These are phyloP conservation scores for Poeciliopsis gracilis DNA, from an alignment of 2,797 vertebrate species.

Conservation along the genomic window DNA sequence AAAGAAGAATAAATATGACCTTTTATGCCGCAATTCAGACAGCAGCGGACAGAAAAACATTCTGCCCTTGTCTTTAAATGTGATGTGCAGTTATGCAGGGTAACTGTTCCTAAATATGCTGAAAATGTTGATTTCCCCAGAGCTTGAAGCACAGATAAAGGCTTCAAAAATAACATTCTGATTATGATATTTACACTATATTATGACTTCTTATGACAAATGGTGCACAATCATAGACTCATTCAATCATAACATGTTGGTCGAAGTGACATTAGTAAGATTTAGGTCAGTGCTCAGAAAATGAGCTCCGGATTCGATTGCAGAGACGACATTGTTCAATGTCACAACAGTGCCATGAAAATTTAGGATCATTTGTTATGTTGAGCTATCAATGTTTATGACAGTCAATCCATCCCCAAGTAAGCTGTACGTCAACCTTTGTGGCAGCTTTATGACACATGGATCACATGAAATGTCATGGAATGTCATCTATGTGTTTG, in stretches of 20 bases:
- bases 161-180: slow-evolving; percentile 71
- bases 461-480: slow-evolving; percentile 70
- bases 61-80: slow-evolving; percentile 35
- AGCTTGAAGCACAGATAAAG: slow-evolving; percentile 51
- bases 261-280: slow-evolving; percentile 72
- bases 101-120: slow-evolving; percentile 36
- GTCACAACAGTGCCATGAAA: slow-evolving; percentile 73
- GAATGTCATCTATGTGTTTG: slow-evolving; percentile 71
- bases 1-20: slow-evolving; percentile 11
- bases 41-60: slow-evolving; percentile 18
- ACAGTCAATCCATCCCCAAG: slow-evolving; percentile 73
- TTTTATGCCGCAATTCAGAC: slow-evolving; percentile 4
- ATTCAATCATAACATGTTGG: slow-evolving; percentile 74
- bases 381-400: slow-evolving; percentile 73
- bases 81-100: slow-evolving; percentile 10
- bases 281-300: slow-evolving; percentile 75
- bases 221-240: slow-evolving; percentile 58
- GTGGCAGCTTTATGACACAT: slow-evolving; percentile 77
- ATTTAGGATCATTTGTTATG: slow-evolving; percentile 76
- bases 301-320: slow-evolving; percentile 72
- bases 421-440: slow-evolving; percentile 76
- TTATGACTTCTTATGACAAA: slow-evolving; percentile 77
- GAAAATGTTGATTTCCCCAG: slow-evolving; percentile 52
- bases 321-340: slow-evolving; percentile 78
- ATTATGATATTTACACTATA: slow-evolving; percentile 71